Percentiles rank a stretch among this genome's conserved stretches.
Conservation (phyloP, 2,888 invertebrate species). For the Bedellia somnulentella region DNA sequence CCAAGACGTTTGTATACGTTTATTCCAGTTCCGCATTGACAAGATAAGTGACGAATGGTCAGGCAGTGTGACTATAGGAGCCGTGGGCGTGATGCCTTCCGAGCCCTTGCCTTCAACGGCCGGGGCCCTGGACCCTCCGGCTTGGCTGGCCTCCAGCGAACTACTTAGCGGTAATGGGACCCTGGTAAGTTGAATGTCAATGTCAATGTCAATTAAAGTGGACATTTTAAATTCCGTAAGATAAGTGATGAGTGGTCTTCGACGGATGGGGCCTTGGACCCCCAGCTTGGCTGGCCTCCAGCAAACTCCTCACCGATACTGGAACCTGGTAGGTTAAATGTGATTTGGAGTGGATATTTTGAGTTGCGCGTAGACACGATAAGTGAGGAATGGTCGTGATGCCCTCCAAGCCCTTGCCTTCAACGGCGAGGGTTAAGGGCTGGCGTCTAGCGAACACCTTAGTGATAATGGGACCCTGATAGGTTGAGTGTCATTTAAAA, state of each 20-base stretch:
- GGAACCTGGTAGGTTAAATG: too few relatives aligned
- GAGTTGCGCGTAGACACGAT: constrained; percentile 75
- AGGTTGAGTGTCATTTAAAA: too few relatives aligned
- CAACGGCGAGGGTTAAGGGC: constrained; percentile 76
- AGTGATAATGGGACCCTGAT: constrained; percentile 81
- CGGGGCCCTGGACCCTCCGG: constrained; percentile 74
- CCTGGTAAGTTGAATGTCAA: constrained; percentile 55
- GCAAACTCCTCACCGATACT: constrained; percentile 80
- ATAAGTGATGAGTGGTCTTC: too few relatives aligned
- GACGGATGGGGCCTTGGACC: constrained; percentile 76
- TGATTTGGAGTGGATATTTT: too few relatives aligned
- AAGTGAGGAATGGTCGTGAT: constrained; percentile 73
- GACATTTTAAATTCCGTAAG: too few relatives aligned
- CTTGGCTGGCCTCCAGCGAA: constrained; percentile 82
- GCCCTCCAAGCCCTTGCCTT: constrained; percentile 65
- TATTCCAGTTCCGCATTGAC: constrained; percentile 69
- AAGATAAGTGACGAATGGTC: constrained; percentile 74
- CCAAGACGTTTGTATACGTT: too few relatives aligned
- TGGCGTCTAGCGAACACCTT: constrained; percentile 79
- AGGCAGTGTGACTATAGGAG: constrained; percentile 77
- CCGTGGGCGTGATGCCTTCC: constrained; percentile 73
- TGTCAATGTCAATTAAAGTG: too few relatives aligned
- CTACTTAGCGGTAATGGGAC: constrained; percentile 80
- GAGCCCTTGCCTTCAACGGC: constrained; percentile 68
- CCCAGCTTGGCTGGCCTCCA: constrained; percentile 80